phyloP scores from a whole-genome alignment of 2,797 vertebrate genomes.

The Synanceia verrucosa region DNA sequence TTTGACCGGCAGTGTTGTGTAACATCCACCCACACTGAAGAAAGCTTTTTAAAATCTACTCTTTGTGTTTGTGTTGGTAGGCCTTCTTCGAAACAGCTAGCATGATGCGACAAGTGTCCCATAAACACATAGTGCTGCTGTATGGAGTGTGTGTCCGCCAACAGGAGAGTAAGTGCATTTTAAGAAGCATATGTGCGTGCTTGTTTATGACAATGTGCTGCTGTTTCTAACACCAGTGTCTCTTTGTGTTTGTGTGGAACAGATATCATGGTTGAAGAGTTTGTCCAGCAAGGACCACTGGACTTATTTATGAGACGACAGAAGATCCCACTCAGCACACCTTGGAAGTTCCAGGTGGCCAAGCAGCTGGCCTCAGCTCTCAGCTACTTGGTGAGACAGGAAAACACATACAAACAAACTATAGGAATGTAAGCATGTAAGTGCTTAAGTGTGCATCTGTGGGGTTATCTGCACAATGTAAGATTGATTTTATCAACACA shows the following conservation, averaged over 20 bases:
- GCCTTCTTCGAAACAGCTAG: constrained; percentile 98
- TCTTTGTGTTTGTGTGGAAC: constrained; percentile 11
- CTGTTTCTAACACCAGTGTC: not conserved
- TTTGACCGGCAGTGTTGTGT: not conserved
- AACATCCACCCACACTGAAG: not conserved
- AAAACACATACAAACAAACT: constrained; percentile 1
- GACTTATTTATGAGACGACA: constrained; percentile 94
- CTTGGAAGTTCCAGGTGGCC: constrained; percentile 98
- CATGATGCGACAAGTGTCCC: constrained; percentile 97
- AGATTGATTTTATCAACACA: not conserved
- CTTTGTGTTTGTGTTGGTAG: constrained; percentile 70
- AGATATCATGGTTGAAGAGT: constrained; percentile 99
- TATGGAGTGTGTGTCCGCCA: constrained; percentile 95
- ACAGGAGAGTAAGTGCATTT: constrained; percentile 91
- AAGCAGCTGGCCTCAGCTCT: constrained; percentile 96
- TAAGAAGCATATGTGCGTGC: too few species aligned
- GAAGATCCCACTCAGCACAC: constrained; percentile 86
- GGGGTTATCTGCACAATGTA: not conserved
- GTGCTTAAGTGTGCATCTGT: not conserved
- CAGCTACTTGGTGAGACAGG: constrained; percentile 92
- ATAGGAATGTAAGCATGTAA: not conserved
- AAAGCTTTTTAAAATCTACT: not conserved
- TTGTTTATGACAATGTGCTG: not conserved
- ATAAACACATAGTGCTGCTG: constrained; percentile 95
- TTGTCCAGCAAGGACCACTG: constrained; percentile 91